phyloP scores from a whole-genome alignment of 1,140 invertebrate genomes.

The Listronotus bonariensis region DNA sequence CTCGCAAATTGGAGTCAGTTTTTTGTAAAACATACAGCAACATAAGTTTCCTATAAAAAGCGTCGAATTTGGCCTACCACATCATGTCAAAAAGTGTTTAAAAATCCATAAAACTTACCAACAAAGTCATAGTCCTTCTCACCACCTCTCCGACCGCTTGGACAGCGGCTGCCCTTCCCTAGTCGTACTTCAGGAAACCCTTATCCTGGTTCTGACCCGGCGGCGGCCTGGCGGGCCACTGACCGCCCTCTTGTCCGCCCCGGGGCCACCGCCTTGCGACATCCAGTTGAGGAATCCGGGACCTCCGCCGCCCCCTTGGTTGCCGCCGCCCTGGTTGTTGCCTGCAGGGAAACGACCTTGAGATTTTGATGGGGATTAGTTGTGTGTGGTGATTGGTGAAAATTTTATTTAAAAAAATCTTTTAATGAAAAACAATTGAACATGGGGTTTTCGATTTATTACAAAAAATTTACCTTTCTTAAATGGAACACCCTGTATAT shows the following conservation, averaged over 20 bases:
- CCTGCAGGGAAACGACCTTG: slow-evolving; percentile 35
- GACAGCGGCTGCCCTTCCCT: slow-evolving; percentile 33
- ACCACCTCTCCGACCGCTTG: slow-evolving; percentile 19
- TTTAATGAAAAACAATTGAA: too few relatives aligned
- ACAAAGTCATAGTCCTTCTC: slow-evolving; percentile 14
- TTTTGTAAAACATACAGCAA: too few relatives aligned
- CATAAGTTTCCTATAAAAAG: too few relatives aligned
- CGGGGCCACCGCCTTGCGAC: slow-evolving; percentile 48
- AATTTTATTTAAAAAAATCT: too few relatives aligned
- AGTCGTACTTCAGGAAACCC: slow-evolving; percentile 55
- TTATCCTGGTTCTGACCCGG: slow-evolving; percentile 53
- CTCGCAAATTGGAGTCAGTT: too few relatives aligned
- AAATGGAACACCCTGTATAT: too few relatives aligned
- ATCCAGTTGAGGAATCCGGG: slow-evolving; percentile 56
- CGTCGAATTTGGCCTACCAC: too few relatives aligned
- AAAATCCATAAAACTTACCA: slow-evolving; percentile 12
- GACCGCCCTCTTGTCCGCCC: slow-evolving; percentile 45
- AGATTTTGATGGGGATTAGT: background rate
- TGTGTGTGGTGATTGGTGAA: background rate
- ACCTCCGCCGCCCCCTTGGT: slow-evolving; percentile 49
- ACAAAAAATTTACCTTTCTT: too few relatives aligned
- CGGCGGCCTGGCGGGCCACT: slow-evolving; percentile 51
- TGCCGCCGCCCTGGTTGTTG: slow-evolving; percentile 49
- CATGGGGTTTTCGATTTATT: too few relatives aligned
- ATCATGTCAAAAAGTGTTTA: too few relatives aligned